A percentile compares a stretch with the other conserved stretches of the same genome.
These are phyloP conservation scores for Onthophagus sagittarius DNA, from an alignment of 2,888 invertebrate species.

Conservation along the genomic window DNA sequence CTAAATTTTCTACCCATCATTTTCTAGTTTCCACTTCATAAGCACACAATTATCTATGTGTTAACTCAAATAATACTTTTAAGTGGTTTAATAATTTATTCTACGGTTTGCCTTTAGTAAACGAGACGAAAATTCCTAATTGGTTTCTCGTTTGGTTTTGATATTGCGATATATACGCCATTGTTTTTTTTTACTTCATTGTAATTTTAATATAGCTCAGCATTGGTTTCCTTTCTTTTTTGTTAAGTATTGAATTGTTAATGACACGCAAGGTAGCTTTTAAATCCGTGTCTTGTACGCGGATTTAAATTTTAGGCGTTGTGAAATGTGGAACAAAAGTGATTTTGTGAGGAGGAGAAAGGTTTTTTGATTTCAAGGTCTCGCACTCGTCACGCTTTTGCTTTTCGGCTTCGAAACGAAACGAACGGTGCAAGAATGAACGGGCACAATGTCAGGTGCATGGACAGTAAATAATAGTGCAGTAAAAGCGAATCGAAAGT, in stretches of 20 bases:
- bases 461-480: background rate
- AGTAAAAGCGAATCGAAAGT: background rate
- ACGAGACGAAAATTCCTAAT: no score
- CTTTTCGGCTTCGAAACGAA: background rate
- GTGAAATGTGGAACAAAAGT: background rate
- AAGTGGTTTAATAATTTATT: no score
- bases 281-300: background rate
- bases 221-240: no score
- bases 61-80: background rate
- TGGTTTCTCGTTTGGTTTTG: no score
- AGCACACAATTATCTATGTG: background rate
- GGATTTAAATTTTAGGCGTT: background rate
- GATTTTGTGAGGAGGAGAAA: background rate
- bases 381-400: background rate
- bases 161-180: no score
- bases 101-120: no score
- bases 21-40: background rate
- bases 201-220: no score
- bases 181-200: no score
- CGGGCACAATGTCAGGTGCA: background rate
- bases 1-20: background rate
- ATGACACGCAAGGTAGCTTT: no score
- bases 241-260: no score
- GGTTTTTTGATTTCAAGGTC: background rate
- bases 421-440: background rate